Conservation (phyloP, 2,888 invertebrate species). For the Belgica antarctica region DNA sequence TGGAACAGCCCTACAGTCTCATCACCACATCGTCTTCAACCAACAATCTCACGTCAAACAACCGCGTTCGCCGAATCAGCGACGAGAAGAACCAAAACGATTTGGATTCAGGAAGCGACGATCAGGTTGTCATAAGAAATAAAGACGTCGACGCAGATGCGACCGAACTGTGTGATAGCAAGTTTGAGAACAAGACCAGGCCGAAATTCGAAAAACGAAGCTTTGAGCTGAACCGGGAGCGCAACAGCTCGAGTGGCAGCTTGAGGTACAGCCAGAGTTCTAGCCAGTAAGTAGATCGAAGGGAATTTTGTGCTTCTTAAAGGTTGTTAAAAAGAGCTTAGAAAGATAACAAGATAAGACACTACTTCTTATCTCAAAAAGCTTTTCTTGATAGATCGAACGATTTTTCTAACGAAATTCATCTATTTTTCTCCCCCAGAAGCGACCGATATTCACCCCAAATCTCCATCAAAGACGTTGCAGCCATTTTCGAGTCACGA, state of each 20-base stretch:
- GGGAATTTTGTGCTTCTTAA: too few relatives aligned
- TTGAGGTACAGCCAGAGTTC: conserved; percentile 20
- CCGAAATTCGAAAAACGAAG: conserved; percentile 49
- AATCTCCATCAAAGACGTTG: conserved; percentile 76
- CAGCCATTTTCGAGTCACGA: conserved; percentile 77
- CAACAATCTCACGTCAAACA: conserved; percentile 24
- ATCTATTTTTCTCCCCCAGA: neutral
- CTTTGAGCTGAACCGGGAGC: conserved; percentile 47
- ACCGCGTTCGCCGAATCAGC: conserved; percentile 50
- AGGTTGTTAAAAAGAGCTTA: too few relatives aligned
- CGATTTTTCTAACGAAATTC: too few relatives aligned
- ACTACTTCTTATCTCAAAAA: too few relatives aligned
- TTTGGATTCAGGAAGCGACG: conserved; percentile 43
- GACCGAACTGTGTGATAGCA: conserved; percentile 44
- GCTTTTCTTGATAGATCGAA: too few relatives aligned
- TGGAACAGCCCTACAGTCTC: conserved; percentile 30
- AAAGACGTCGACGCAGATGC: conserved; percentile 45
- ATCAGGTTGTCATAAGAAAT: conserved; percentile 45
- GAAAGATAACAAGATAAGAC: too few relatives aligned
- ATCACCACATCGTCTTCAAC: conserved; percentile 39
- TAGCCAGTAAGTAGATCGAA: conserved; percentile 44
- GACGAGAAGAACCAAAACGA: conserved; percentile 56
- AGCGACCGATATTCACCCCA: conserved; percentile 58
- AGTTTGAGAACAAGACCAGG: conserved; percentile 41
- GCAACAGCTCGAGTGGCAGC: conserved; percentile 17